Evolutionary conservation across 2,797 vertebrate species (phyloP).

Genomic region (Buphagus erythrorhynchus): DNA sequence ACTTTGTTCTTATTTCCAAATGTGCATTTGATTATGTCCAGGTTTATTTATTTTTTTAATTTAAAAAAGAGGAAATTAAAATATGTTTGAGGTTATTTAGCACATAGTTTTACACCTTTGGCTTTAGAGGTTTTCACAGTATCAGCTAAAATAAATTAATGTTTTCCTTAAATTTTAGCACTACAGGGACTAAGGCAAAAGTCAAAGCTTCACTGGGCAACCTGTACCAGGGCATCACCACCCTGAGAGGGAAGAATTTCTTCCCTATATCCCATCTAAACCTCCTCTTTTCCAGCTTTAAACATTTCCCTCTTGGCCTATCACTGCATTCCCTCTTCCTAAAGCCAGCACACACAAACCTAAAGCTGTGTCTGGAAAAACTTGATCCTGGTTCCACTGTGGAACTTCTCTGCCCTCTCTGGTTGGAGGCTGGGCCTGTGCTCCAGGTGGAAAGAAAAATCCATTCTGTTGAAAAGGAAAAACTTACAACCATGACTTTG

Average conservation of each 20-base stretch:
- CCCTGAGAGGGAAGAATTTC: neutral
- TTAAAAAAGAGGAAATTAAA: neutral
- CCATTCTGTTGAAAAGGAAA: neutral
- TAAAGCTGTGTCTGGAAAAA: neutral
- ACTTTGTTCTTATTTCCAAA: neutral
- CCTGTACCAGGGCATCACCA: no score
- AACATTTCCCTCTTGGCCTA: neutral
- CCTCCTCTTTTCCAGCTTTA: neutral
- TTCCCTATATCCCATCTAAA: neutral
- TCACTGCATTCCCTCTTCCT: neutral
- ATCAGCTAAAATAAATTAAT: neutral
- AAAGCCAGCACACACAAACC: neutral
- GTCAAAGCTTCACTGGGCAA: neutral
- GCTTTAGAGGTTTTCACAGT: neutral
- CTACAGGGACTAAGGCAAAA: neutral
- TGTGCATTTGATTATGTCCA: neutral
- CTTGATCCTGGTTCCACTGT: neutral
- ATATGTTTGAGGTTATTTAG: neutral
- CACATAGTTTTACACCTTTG: neutral
- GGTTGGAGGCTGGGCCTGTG: neutral
- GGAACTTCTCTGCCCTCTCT: fast-evolving
- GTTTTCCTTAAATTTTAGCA: neutral
- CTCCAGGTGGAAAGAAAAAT: neutral
- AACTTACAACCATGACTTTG: neutral
- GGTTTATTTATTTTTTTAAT: neutral